These are phyloP conservation scores for Dermochelys coriacea DNA, from an alignment of 2,797 vertebrate genomes.

Conservation along the genomic window DNA sequence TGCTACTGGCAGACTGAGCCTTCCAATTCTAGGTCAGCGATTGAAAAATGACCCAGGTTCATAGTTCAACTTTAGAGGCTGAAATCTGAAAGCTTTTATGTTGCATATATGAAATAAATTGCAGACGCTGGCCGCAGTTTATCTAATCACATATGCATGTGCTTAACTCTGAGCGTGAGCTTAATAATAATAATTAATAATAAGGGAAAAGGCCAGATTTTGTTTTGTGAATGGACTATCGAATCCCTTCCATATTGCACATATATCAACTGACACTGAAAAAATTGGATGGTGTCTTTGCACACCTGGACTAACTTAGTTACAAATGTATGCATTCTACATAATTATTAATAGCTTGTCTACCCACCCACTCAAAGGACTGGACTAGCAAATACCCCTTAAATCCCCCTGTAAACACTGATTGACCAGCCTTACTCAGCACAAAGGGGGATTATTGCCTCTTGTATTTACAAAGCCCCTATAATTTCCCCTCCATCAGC, in stretches of 20 bases:
- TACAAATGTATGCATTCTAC: background rate
- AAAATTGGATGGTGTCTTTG: background rate
- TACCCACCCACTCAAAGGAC: background rate
- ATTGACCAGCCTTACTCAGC: background rate
- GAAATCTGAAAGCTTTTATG: background rate
- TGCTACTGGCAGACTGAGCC: background rate
- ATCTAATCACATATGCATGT: background rate
- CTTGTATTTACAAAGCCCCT: background rate
- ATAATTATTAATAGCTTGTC: background rate
- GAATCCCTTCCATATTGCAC: background rate
- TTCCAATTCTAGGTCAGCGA: background rate
- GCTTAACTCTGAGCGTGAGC: background rate
- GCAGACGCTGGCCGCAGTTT: background rate
- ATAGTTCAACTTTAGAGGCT: background rate
- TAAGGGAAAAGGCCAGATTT: background rate
- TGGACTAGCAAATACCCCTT: background rate
- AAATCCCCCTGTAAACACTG: conserved; percentile 19
- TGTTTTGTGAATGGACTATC: background rate
- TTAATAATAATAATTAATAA: background rate
- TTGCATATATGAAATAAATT: background rate
- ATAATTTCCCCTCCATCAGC: conserved; percentile 34
- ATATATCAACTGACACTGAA: background rate
- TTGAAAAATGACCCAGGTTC: background rate
- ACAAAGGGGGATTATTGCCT: conserved; percentile 40
- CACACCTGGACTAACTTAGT: background rate